Evolutionary conservation across 2,888 invertebrate species (phyloP), one percentile per base, ranked within the genome.

Genomic region (Spodoptera exigua): DNA sequence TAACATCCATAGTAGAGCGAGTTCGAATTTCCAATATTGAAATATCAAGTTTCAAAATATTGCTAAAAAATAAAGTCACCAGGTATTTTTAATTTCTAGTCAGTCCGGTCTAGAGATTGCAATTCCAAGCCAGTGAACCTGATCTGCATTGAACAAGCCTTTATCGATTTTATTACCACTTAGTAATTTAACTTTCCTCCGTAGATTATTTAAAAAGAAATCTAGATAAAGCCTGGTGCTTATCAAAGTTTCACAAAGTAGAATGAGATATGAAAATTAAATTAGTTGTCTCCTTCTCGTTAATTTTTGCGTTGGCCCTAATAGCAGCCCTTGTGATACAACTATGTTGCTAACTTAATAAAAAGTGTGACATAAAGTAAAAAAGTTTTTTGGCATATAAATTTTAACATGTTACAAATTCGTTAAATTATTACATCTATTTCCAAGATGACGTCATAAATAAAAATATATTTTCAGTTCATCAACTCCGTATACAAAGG

Each of bases 101-200:
- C 27, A 3, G 27, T 27, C 27, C 27, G 27, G 27, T 54, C 64
- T 58, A 36, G 36, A 75, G 40, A 74, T 77, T 70, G 53, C 61
- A 60, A 61, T 74, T 74, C 64, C 59, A 52, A 64, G 44, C 52
- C 55, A 41, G 16, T 60, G 53, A 46, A 14, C 46, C 32, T 55
- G 27, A 69, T 65, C 62, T 53, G 47, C 53, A 65, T 39, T 40
- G 51, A 34, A 56, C 13, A 58, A 51, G 37, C 49, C 9, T 44
- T 44, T 18, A 60, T 57, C 12, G 52, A 55, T 69, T 59, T 61
- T 52, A 59, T 71, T 46, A n/a, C 32, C 27, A 43, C 16, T 59
- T 41, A 40, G 58, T 45, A 27, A 27, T 61, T 37, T 39, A 52
- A 48, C 36, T 41, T 41, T 34, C 10, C 3, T 37, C 3, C 2